phyloP scores from a whole-genome alignment of 2,797 vertebrate genomes.

The Botia almorhae region DNA sequence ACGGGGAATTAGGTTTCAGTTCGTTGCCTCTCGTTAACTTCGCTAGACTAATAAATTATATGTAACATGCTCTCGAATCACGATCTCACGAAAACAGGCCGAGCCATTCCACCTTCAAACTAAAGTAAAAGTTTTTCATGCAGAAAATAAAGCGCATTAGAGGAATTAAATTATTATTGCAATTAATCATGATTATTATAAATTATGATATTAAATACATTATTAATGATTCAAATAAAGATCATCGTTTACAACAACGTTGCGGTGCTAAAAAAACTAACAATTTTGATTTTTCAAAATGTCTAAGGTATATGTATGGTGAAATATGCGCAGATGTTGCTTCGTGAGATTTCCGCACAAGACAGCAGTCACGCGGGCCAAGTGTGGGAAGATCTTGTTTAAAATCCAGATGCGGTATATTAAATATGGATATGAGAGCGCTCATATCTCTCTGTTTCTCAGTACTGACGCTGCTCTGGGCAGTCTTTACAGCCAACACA shows the following conservation, averaged over 20 bases:
- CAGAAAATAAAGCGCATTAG: no score
- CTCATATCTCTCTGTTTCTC: slow-evolving; percentile 6
- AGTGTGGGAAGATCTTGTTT: slow-evolving; percentile 23
- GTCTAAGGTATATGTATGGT: neutral
- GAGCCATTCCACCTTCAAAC: no score
- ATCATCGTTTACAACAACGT: no score
- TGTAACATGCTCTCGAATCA: neutral
- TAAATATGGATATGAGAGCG: neutral
- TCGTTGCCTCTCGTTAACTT: slow-evolving; percentile 20
- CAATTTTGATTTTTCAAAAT: no score
- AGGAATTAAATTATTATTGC: no score
- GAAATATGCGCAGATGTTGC: neutral
- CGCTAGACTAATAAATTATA: neutral
- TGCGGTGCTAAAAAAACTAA: neutral
- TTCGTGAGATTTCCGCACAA: neutral
- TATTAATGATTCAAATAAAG: neutral
- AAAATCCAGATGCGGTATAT: slow-evolving; percentile 35
- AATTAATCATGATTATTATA: no score
- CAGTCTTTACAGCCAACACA: slow-evolving; percentile 38
- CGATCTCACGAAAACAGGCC: no score
- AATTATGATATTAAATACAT: neutral
- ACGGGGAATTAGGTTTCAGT: slow-evolving; percentile 33
- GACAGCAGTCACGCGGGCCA: neutral
- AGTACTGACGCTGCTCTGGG: slow-evolving; percentile 13
- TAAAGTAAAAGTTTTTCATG: no score